Evolutionary conservation across 2,113 vertebrate species (phyloP).

Genomic region (Oreotragus oreotragus): DNA sequence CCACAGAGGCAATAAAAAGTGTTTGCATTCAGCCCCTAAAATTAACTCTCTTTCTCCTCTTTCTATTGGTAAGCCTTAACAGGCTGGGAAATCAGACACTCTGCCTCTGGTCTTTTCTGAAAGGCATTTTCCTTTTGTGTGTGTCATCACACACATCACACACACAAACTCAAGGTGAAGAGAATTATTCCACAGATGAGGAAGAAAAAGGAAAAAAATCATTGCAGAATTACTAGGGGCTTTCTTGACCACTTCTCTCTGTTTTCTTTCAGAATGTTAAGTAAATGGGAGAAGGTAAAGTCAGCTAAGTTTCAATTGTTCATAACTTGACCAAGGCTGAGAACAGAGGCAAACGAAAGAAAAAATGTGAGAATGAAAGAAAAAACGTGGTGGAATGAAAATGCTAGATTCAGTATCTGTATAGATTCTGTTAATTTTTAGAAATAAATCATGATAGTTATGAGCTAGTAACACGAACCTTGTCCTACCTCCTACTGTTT

Average conservation of each 20-base stretch:
- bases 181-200: neutral
- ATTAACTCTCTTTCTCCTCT: slow-evolving; percentile 63
- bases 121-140: slow-evolving; percentile 9
- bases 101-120: slow-evolving; percentile 32
- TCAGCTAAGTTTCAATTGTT: neutral
- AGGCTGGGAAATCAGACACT: slow-evolving; percentile 62
- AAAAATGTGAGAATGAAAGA: neutral
- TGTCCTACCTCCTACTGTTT: neutral
- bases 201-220: neutral
- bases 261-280: neutral
- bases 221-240: neutral
- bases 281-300: neutral
- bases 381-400: neutral
- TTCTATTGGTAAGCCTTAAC: slow-evolving; percentile 75
- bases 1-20: slow-evolving; percentile 65
- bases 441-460: neutral
- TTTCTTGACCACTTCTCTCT: slow-evolving; percentile 19
- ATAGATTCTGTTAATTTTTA: neutral
- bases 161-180: neutral
- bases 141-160: neutral
- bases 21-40: slow-evolving; percentile 57
- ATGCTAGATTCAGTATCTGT: neutral
- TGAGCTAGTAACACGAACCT: neutral
- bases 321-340: neutral
- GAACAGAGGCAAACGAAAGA: neutral